These are phyloP conservation scores for Cyprinus carpio DNA, from an alignment of 2,113 vertebrate genomes.

Conservation along the genomic window DNA sequence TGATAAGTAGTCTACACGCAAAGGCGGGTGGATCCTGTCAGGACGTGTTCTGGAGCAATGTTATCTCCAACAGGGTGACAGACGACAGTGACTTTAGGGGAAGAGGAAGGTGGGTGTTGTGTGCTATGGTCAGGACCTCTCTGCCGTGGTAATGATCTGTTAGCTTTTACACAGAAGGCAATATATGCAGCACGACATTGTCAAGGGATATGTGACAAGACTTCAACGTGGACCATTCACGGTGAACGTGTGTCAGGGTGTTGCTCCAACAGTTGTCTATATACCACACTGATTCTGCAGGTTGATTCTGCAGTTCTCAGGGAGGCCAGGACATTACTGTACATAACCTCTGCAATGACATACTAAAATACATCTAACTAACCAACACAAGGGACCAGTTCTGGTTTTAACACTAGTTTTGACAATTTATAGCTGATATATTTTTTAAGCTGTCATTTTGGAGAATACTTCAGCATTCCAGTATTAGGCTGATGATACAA, in stretches of 20 bases:
- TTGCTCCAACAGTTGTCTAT: neutral
- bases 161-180: constrained; percentile 69
- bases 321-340: neutral
- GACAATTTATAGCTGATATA: neutral
- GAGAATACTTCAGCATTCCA: neutral
- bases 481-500: neutral
- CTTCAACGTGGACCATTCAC: constrained; percentile 42
- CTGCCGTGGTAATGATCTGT: constrained; percentile 68
- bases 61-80: constrained; percentile 72
- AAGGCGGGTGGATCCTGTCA: constrained; percentile 68
- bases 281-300: neutral
- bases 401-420: neutral
- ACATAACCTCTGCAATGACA: neutral
- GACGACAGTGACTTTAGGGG: constrained; percentile 61
- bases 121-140: constrained; percentile 68
- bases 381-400: neutral
- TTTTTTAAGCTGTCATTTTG: neutral
- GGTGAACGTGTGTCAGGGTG: neutral
- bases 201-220: constrained; percentile 59
- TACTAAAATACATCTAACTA: neutral
- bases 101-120: constrained; percentile 63
- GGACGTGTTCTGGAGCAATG: constrained; percentile 52
- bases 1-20: constrained; percentile 59
- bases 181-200: constrained; percentile 56
- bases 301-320: constrained; percentile 6